phyloP scores from a whole-genome alignment of 2,113 vertebrate species.

The Dinomys branickii region DNA sequence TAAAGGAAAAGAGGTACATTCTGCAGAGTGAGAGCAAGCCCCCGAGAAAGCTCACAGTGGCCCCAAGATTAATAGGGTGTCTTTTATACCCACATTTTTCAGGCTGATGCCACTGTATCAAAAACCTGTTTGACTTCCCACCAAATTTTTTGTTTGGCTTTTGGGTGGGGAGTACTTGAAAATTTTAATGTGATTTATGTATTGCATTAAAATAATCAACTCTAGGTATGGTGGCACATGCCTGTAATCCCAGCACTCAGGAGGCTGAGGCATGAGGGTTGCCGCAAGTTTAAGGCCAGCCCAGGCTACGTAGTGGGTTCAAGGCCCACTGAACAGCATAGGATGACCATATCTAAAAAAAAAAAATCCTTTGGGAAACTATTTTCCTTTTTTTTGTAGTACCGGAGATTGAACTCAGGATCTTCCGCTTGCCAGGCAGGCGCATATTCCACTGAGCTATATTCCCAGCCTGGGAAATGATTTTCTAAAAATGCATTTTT shows the following conservation, averaged over 20 bases:
- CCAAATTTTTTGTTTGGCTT: neutral
- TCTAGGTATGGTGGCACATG: neutral
- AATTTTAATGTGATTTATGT: constrained; percentile 27
- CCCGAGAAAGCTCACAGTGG: neutral
- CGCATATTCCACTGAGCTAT: too few relatives aligned
- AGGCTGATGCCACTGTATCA: neutral
- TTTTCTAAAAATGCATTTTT: constrained; percentile 46
- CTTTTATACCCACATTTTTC: neutral
- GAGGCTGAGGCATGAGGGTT: neutral
- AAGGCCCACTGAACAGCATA: neutral
- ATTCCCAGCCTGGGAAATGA: neutral
- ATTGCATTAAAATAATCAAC: constrained; percentile 15
- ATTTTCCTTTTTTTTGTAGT: constrained; percentile 25
- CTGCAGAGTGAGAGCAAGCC: neutral
- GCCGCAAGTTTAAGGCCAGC: too few relatives aligned
- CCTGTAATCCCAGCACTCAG: neutral
- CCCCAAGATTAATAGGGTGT: neutral
- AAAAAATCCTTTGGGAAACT: neutral
- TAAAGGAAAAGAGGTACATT: neutral
- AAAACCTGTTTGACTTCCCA: neutral
- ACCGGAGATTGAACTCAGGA: too few relatives aligned
- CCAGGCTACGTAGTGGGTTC: neutral
- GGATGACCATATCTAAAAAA: neutral
- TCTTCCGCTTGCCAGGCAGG: too few relatives aligned
- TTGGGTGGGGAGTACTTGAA: neutral